These are phyloP conservation scores for Euthynnus affinis DNA, from an alignment of 2,797 vertebrate genomes.

Conservation along the genomic window DNA sequence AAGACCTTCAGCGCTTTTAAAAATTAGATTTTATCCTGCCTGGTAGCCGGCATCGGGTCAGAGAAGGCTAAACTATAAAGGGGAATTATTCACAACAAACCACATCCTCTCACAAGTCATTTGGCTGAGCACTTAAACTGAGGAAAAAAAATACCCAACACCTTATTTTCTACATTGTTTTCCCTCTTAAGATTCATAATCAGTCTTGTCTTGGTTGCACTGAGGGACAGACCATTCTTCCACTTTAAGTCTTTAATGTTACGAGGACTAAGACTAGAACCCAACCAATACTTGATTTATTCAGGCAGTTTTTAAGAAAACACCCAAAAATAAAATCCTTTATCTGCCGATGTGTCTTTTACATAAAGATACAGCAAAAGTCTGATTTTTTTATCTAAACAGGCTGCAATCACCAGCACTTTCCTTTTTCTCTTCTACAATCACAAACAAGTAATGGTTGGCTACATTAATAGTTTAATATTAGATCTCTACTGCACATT, in stretches of 20 bases:
- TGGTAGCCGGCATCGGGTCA: slow-evolving; percentile 10
- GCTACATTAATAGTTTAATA: not conserved
- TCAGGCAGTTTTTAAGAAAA: no score
- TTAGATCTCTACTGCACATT: not conserved
- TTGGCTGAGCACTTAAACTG: not conserved
- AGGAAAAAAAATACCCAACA: not conserved
- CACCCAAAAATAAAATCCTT: no score
- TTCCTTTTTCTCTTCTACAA: not conserved
- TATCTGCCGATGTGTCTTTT: no score
- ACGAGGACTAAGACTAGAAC: no score
- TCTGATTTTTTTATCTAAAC: no score
- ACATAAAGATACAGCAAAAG: no score
- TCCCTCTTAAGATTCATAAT: not conserved
- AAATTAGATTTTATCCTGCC: slow-evolving; percentile 23
- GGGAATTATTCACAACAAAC: slow-evolving; percentile 15
- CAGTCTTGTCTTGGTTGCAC: not conserved
- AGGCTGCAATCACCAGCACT: not conserved
- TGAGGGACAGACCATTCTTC: no score
- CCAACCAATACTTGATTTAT: no score
- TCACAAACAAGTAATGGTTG: not conserved
- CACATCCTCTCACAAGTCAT: slow-evolving; percentile 8
- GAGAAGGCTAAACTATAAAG: slow-evolving; percentile 14
- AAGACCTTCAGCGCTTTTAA: slow-evolving; percentile 18
- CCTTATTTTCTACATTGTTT: not conserved
- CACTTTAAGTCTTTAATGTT: no score